Evolutionary conservation across 1,140 invertebrate species (phyloP).

Genomic region (Lepidurus arcticus): DNA sequence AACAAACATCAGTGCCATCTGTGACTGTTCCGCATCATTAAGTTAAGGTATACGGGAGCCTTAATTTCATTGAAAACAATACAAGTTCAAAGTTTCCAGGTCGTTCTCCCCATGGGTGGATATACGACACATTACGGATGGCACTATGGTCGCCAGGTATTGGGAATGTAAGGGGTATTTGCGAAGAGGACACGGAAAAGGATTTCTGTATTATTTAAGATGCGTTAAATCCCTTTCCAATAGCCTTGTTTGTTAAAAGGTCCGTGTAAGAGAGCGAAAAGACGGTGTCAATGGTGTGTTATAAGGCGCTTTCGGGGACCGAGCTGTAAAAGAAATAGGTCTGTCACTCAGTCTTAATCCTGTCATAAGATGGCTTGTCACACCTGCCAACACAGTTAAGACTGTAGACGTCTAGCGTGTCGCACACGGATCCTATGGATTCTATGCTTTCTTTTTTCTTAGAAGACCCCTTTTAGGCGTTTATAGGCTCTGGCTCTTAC

Average conservation of each 20-base stretch:
- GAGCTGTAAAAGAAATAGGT: conserved; percentile 19
- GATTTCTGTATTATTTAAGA: background rate
- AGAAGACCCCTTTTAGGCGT: background rate
- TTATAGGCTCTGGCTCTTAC: background rate
- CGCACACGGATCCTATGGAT: background rate
- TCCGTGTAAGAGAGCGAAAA: background rate
- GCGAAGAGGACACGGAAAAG: too few relatives aligned
- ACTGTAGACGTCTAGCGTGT: background rate
- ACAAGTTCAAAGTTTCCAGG: too few relatives aligned
- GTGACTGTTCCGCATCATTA: too few relatives aligned
- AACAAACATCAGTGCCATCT: too few relatives aligned
- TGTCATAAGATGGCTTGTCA: conserved; percentile 19
- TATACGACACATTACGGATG: too few relatives aligned
- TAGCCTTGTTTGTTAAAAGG: conserved; percentile 19
- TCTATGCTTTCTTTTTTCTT: background rate
- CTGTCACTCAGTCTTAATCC: conserved; percentile 11
- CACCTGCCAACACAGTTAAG: conserved; percentile 11
- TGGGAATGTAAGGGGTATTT: too few relatives aligned
- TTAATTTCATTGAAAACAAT: too few relatives aligned
- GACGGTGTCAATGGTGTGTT: conserved; percentile 8
- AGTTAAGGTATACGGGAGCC: too few relatives aligned
- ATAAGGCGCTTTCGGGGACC: background rate
- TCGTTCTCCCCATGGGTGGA: too few relatives aligned
- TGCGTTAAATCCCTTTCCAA: background rate
- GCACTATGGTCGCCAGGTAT: too few relatives aligned